phyloP scores from a whole-genome alignment of 2,888 invertebrate species.

The Epicampocera succincta region DNA sequence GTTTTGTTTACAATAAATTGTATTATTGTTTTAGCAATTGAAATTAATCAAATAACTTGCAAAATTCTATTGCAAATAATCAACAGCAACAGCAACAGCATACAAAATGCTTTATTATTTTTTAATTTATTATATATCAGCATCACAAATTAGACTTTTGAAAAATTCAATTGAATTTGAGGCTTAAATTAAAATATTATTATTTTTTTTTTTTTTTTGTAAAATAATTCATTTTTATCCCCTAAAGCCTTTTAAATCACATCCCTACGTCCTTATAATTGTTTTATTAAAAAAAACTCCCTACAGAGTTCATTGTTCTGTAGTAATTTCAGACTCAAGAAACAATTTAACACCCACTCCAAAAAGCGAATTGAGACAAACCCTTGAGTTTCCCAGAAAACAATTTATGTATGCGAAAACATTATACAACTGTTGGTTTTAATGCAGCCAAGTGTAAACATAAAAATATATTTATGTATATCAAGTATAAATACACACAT shows the following conservation, averaged over 20 bases:
- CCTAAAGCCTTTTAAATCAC: too few species aligned
- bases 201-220: too few species aligned
- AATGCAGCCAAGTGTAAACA: constrained; percentile 31
- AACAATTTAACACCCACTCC: neutral
- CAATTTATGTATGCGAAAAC: neutral
- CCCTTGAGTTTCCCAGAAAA: neutral
- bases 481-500: neutral
- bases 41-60: neutral
- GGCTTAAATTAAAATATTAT: too few species aligned
- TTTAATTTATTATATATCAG: too few species aligned
- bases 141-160: too few species aligned
- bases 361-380: neutral
- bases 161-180: too few species aligned
- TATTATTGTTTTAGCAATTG: neutral
- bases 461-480: neutral
- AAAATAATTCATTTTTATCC: too few species aligned
- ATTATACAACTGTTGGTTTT: constrained; percentile 12
- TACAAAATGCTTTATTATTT: too few species aligned
- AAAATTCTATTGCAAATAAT: neutral
- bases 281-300: neutral
- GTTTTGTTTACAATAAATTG: constrained; percentile 3
- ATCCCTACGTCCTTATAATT: neutral
- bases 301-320: constrained; percentile 26
- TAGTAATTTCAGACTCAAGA: constrained; percentile 6
- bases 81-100: too few species aligned